A percentile compares a stretch with the other conserved stretches of the same genome.
Evolutionary conservation across 2,888 invertebrate genomes (phyloP).

Genomic region (Amphiduros pacificus): DNA sequence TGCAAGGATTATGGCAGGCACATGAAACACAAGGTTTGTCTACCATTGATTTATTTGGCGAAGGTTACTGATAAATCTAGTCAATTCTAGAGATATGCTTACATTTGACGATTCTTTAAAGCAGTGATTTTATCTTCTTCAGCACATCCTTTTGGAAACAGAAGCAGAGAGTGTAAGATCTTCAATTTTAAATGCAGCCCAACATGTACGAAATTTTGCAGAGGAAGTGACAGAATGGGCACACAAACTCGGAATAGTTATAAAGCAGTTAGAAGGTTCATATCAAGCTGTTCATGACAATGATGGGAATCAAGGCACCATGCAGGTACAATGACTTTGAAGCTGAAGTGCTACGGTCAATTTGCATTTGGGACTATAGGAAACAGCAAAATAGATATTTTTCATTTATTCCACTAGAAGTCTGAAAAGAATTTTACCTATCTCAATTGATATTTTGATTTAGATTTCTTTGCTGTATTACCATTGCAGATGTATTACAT

Average conservation of each 20-base stretch:
- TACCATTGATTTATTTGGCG: background rate
- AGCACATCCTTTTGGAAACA: slow-evolving; percentile 65
- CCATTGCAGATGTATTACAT: background rate
- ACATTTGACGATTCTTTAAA: too few relatives aligned
- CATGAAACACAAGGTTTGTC: slow-evolving; percentile 63
- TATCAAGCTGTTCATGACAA: slow-evolving; percentile 37
- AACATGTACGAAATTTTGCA: slow-evolving; percentile 64
- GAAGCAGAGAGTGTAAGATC: slow-evolving; percentile 66
- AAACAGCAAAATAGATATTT: too few relatives aligned
- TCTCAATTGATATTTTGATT: background rate
- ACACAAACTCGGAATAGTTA: slow-evolving; percentile 61
- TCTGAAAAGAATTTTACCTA: background rate
- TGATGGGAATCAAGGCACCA: slow-evolving; percentile 29
- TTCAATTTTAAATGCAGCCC: slow-evolving; percentile 62
- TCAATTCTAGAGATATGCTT: background rate
- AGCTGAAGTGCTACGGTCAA: too few relatives aligned
- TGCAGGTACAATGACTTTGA: slow-evolving; percentile 4
- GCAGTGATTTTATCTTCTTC: too few relatives aligned
- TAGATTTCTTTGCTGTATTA: too few relatives aligned
- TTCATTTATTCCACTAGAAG: too few relatives aligned
- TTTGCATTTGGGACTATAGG: too few relatives aligned
- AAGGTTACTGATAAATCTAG: background rate
- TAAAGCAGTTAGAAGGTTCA: slow-evolving; percentile 58
- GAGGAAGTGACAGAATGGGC: slow-evolving; percentile 65
- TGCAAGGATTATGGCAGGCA: slow-evolving; percentile 67